phyloP scores from a whole-genome alignment of 2,888 invertebrate species.

The Chalcosyrphus nemorum region DNA sequence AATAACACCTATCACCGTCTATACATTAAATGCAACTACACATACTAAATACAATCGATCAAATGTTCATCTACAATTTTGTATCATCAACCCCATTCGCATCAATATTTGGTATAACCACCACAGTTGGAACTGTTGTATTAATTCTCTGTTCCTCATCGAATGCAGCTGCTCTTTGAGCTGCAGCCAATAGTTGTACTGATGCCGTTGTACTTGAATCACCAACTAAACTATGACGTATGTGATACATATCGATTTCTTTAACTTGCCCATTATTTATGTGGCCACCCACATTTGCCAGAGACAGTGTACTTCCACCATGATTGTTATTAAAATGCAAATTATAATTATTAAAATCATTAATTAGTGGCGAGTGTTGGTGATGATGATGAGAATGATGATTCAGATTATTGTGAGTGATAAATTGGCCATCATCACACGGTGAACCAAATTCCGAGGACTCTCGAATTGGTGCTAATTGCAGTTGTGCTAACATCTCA shows the following conservation, averaged over 20 bases:
- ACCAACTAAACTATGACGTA: slow-evolving; percentile 75
- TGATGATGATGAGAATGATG: slow-evolving; percentile 74
- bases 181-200: slow-evolving; percentile 73
- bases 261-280: slow-evolving; percentile 64
- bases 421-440: slow-evolving; percentile 79
- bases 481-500: slow-evolving; percentile 82
- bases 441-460: slow-evolving; percentile 82
- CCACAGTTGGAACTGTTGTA: slow-evolving; percentile 78
- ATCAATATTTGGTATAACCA: slow-evolving; percentile 80
- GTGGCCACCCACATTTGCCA: slow-evolving; percentile 76
- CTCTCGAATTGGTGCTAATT: slow-evolving; percentile 82
- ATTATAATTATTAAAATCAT: slow-evolving; percentile 68
- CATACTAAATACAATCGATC: background rate
- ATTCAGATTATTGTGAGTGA: slow-evolving; percentile 75
- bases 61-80: slow-evolving; percentile 77
- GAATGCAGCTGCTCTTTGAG: slow-evolving; percentile 70
- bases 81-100: slow-evolving; percentile 79
- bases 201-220: slow-evolving; percentile 75
- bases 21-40: slow-evolving; percentile 21
- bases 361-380: slow-evolving; percentile 71
- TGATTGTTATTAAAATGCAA: slow-evolving; percentile 76
- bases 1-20: slow-evolving; percentile 1
- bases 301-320: slow-evolving; percentile 79
- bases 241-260: slow-evolving; percentile 73
- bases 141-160: slow-evolving; percentile 75